These are phyloP conservation scores for Andrena flavipes DNA, from an alignment of 2,888 invertebrate genomes.

Conservation along the genomic window DNA sequence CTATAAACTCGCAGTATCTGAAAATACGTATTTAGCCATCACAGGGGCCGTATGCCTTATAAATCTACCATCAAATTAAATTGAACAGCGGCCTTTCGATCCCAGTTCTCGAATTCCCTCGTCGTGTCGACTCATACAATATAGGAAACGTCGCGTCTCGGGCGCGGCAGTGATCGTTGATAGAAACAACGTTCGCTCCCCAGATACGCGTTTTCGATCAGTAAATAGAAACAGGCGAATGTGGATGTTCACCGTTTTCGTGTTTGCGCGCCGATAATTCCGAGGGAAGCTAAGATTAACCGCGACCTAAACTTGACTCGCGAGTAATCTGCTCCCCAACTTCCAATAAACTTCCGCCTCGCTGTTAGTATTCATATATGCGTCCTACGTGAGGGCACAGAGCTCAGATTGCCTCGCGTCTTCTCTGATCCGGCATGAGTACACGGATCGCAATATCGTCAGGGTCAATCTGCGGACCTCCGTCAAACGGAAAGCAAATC, in stretches of 20 bases:
- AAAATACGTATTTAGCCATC: too few species aligned
- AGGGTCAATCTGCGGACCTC: slow-evolving; percentile 71
- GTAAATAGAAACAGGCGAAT: slow-evolving; percentile 45
- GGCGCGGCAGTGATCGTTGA: neutral
- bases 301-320: slow-evolving; percentile 44
- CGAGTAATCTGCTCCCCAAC: slow-evolving; percentile 37
- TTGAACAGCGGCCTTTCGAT: neutral
- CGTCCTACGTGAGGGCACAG: slow-evolving; percentile 38
- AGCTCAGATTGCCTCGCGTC: slow-evolving; percentile 64
- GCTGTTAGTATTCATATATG: slow-evolving; percentile 63
- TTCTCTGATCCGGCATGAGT: slow-evolving; percentile 60
- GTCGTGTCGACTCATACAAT: too few species aligned
- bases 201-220: neutral
- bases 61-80: neutral
- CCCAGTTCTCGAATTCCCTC: neutral
- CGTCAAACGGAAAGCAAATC: slow-evolving; percentile 76
- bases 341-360: slow-evolving; percentile 55
- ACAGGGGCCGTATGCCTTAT: neutral
- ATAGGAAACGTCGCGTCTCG: neutral
- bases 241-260: slow-evolving; percentile 23
- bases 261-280: slow-evolving; percentile 47
- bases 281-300: slow-evolving; percentile 45
- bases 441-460: slow-evolving; percentile 71
- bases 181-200: neutral
- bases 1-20: too few species aligned